A percentile compares a stretch with the other conserved stretches of the same genome.
These are phyloP conservation scores for Hoplodrina blanda DNA, from an alignment of 2,888 invertebrate species.

Conservation along the genomic window DNA sequence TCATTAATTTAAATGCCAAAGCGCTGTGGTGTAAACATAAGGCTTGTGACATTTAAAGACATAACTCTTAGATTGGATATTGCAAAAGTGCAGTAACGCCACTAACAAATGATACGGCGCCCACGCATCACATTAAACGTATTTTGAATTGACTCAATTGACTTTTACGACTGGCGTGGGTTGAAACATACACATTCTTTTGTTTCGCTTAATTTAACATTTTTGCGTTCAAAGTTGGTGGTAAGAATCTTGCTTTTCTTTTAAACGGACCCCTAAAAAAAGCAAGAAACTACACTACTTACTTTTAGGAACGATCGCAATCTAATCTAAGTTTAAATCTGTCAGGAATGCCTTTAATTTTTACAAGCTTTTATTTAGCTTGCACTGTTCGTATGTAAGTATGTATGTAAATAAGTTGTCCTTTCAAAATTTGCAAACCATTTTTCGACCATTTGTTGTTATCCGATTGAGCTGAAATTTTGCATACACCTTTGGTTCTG, in stretches of 20 bases:
- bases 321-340: no score
- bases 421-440: no score
- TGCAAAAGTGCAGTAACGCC: constrained; percentile 45
- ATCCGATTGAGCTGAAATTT: no score
- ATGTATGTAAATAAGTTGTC: no score
- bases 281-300: no score
- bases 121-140: constrained; percentile 46
- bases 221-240: background rate
- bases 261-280: no score
- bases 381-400: no score
- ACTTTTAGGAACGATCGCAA: no score
- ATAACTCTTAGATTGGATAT: constrained; percentile 50
- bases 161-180: constrained; percentile 53
- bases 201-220: constrained; percentile 49
- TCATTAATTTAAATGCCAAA: constrained; percentile 51
- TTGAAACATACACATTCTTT: constrained; percentile 41
- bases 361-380: no score
- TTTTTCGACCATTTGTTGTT: no score
- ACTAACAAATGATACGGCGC: constrained; percentile 36
- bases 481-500: no score
- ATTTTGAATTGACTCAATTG: constrained; percentile 38
- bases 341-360: no score
- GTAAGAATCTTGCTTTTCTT: background rate
- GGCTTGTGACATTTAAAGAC: constrained; percentile 39
- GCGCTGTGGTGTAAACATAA: constrained; percentile 17